Evolutionary conservation across 1,140 invertebrate species (phyloP), one percentile per base, ranked within the genome.

Genomic region (Sycophaga agraensis): DNA sequence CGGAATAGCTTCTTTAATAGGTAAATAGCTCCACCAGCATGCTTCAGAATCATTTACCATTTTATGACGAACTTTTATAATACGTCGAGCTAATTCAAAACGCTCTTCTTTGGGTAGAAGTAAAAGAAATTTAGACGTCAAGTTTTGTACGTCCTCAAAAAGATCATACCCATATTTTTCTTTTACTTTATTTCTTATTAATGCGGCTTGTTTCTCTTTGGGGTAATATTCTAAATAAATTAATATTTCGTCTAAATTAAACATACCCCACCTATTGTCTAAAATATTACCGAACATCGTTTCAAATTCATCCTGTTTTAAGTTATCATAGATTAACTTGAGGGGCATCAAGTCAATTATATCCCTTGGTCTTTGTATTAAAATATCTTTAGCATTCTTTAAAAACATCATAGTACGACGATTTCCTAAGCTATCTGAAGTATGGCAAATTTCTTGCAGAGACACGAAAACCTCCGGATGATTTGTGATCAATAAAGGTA

Each of bases 11-110:
- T 77, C 73, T 0, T 64, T 2, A 0, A 60, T 40, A 1, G 69
- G 55, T n/a, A 81, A 57, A 34, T 74, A 81, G 56, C 69, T 71
- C 24, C 54, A 66, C 76, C 77, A 78, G 0, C 49, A 61, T 6
- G 16, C 16, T 1, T 54, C 17, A 1, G 53, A 55, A 6, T 54
- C 6, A 12, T 35, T 16, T 2, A 65, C 59, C 0, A 26, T 21
- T 26, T 26, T 59, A 1, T 31, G 43, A 8, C 11, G 49, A 24
- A 21, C 16, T 48, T 67, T 16, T 0, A 77, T n/a, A 19, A 76
- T 74, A 6, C 61, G 55, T 17, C 51, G 63, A 2, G 73, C 75
- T 16, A 73, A 63, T n/a, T n/a, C 50, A 0, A 64, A 54, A 4
- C 79, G 68, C 5, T 77, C 62, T 0, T 73, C 66, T 0, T 5